Percentiles rank a stretch among this genome's conserved stretches.
Evolutionary conservation across 2,113 vertebrate genomes (phyloP).

Genomic region (Balaeniceps rex): DNA sequence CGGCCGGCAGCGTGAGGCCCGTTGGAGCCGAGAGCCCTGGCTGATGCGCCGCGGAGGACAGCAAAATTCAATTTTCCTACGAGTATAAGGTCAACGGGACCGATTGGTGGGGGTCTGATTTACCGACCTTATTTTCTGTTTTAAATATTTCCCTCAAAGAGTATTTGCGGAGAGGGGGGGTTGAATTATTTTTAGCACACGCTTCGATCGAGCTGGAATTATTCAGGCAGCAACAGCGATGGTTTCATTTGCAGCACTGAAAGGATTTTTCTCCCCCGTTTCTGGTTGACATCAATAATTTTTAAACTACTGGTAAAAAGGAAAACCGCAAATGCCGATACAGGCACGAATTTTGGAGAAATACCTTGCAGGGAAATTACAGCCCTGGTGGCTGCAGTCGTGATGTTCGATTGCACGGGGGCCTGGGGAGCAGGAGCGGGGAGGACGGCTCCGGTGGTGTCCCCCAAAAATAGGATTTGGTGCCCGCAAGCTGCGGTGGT

Average conservation of each 20-base stretch:
- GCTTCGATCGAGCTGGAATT: neutral
- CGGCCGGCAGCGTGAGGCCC: neutral
- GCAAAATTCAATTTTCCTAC: neutral
- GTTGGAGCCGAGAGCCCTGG: neutral
- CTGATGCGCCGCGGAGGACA: neutral
- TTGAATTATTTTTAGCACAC: neutral
- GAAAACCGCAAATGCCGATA: neutral
- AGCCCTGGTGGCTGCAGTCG: fast-evolving
- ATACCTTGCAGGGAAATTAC: fast-evolving
- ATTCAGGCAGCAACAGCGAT: neutral
- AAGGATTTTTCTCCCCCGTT: neutral
- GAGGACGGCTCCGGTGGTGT: no score
- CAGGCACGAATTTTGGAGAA: neutral
- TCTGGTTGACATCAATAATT: neutral
- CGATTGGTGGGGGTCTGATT: neutral
- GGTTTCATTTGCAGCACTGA: neutral
- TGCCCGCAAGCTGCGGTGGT: fast-evolving
- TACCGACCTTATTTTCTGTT: neutral
- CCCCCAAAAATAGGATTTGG: fast-evolving
- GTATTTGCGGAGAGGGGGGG: neutral
- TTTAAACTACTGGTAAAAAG: neutral
- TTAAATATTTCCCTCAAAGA: neutral
- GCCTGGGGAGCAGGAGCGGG: fast-evolving
- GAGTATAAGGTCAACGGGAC: neutral
- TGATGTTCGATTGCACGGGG: fast-evolving